A percentile compares a stretch with the other conserved stretches of the same genome.
phyloP scores from a whole-genome alignment of 2,888 invertebrate species.

The Dexiosoma caninum region DNA sequence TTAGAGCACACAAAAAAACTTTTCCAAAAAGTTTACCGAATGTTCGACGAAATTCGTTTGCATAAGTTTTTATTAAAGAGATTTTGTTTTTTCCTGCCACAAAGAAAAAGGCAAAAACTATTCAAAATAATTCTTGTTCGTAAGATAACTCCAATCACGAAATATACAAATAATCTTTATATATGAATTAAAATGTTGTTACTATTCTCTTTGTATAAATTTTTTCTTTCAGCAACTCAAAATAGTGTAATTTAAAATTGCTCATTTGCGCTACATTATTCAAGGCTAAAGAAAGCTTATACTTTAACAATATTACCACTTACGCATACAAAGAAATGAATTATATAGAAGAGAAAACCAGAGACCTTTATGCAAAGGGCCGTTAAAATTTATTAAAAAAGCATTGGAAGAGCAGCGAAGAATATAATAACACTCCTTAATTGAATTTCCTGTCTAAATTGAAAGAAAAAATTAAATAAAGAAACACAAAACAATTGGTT shows the following conservation, averaged over 20 bases:
- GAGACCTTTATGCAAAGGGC: not conserved
- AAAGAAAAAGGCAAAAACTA: too few relatives aligned
- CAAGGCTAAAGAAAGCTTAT: conserved; percentile 12
- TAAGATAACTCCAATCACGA: too few relatives aligned
- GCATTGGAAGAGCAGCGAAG: not conserved
- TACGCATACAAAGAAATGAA: not conserved
- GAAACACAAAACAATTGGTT: conserved; percentile 32
- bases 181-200: too few relatives aligned
- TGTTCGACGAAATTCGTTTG: too few relatives aligned
- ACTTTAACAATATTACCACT: not conserved
- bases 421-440: conserved; percentile 41
- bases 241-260: conserved; percentile 53
- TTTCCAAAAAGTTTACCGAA: too few relatives aligned
- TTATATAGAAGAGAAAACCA: not conserved
- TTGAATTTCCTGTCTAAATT: conserved; percentile 61
- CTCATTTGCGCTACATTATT: conserved; percentile 43
- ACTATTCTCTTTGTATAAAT: not conserved
- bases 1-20: too few relatives aligned
- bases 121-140: too few relatives aligned
- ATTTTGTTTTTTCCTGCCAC: too few relatives aligned
- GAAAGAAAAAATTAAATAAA: conserved; percentile 29
- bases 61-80: too few relatives aligned
- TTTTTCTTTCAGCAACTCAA: not conserved
- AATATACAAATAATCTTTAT: not conserved
- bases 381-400: not conserved